Evolutionary conservation across 1,140 invertebrate species (phyloP).

Genomic region (Lysiphlebus fabarum): DNA sequence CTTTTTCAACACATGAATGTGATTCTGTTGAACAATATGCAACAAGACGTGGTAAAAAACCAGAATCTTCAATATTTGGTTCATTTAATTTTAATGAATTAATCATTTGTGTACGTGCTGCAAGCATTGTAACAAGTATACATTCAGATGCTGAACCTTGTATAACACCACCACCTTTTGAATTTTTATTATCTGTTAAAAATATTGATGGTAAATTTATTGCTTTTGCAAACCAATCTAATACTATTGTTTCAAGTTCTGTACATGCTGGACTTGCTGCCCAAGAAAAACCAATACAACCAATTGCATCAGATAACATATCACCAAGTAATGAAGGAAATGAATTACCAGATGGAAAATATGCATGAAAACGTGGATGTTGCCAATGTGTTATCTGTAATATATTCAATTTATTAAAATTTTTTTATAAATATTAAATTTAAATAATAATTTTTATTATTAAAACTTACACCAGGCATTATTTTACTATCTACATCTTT

Average conservation of each 20-base stretch:
- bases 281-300: conserved; percentile 95
- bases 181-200: conserved; percentile 53
- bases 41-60: conserved; percentile 80
- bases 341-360: conserved; percentile 93
- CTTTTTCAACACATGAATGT: conserved; percentile 92
- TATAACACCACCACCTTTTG: conserved; percentile 75
- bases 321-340: conserved; percentile 92
- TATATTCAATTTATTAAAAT: not conserved
- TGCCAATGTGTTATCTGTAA: conserved; percentile 91
- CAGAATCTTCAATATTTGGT: conserved; percentile 60
- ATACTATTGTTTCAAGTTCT: conserved; percentile 78
- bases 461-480: conserved; percentile 84
- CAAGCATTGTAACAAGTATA: conserved; percentile 78
- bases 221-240: conserved; percentile 64
- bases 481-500: conserved; percentile 85
- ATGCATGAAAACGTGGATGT: conserved; percentile 93
- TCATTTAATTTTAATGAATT: conserved; percentile 64
- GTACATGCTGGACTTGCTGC: conserved; percentile 82
- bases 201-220: conserved; percentile 59
- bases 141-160: conserved; percentile 83
- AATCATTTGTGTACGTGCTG: conserved; percentile 74
- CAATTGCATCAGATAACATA: conserved; percentile 88
- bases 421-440: not conserved
- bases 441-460: too few species aligned
- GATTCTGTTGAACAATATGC: conserved; percentile 78